These are phyloP conservation scores for Drosophila pseudoananassae DNA, from an alignment of 1,140 invertebrate species.

Conservation along the genomic window DNA sequence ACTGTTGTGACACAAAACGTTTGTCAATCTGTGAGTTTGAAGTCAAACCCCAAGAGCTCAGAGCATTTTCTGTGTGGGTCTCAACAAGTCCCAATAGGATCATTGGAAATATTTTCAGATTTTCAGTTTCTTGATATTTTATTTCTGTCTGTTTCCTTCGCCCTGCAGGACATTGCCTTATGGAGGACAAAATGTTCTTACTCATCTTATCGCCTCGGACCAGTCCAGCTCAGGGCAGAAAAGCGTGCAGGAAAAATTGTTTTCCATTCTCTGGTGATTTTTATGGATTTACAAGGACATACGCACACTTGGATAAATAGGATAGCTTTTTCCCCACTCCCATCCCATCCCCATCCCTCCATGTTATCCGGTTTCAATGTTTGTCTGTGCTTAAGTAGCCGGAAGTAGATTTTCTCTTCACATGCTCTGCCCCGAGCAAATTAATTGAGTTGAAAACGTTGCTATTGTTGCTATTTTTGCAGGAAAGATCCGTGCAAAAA, in stretches of 20 bases:
- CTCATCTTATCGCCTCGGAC: constrained; percentile 27
- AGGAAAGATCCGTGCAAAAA: constrained; percentile 39
- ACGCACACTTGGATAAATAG: not conserved
- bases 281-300: constrained; percentile 16
- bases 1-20: constrained; percentile 13
- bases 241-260: constrained; percentile 44
- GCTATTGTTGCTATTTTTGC: constrained; percentile 39
- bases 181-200: constrained; percentile 17
- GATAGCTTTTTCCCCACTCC: constrained; percentile 23
- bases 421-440: constrained; percentile 22
- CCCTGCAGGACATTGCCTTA: constrained; percentile 32
- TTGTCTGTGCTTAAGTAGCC: constrained; percentile 71
- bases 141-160: constrained; percentile 10
- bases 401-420: constrained; percentile 54
- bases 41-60: constrained; percentile 1
- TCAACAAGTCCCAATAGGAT: constrained; percentile 3
- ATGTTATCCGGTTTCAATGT: constrained; percentile 22
- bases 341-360: no score
- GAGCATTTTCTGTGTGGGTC: constrained; percentile 15
- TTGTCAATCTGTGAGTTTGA: constrained; percentile 14
- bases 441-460: constrained; percentile 75
- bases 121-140: constrained; percentile 15
- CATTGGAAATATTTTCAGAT: constrained; percentile 16
- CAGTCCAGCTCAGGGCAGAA: constrained; percentile 21
- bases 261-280: constrained; percentile 68